Conservation (phyloP, 2,797 vertebrate species). For the Chromis chromis region DNA sequence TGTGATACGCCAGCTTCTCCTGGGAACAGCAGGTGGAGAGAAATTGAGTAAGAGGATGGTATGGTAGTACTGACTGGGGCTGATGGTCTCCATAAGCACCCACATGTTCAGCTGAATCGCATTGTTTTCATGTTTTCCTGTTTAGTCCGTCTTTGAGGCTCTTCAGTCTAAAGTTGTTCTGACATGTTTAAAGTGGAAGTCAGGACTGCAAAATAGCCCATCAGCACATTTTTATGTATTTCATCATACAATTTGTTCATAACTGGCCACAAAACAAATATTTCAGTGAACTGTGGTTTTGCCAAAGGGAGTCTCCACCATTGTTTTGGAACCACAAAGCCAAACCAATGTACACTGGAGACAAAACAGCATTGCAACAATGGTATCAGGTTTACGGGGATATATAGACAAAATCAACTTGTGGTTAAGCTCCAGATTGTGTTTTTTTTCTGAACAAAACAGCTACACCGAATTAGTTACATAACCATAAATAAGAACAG, state of each 20-base stretch:
- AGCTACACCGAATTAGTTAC: constrained; percentile 48
- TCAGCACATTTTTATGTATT: constrained; percentile 65
- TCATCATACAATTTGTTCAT: constrained; percentile 74
- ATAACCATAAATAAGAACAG: constrained; percentile 57
- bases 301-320: constrained; percentile 64
- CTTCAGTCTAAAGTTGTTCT: constrained; percentile 34
- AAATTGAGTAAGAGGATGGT: background rate
- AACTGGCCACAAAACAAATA: constrained; percentile 74
- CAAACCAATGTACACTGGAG: constrained; percentile 66
- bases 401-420: constrained; percentile 66
- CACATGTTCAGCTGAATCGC: constrained; percentile 5
- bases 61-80: background rate
- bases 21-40: constrained; percentile 63
- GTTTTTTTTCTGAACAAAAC: constrained; percentile 47
- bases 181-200: constrained; percentile 55
- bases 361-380: constrained; percentile 69
- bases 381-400: constrained; percentile 61
- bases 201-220: constrained; percentile 34
- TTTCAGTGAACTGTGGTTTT: constrained; percentile 75
- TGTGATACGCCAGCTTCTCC: constrained; percentile 93
- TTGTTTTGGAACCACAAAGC: constrained; percentile 76
- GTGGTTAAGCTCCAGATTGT: constrained; percentile 58
- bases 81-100: constrained; percentile 3
- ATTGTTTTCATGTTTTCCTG: constrained; percentile 32
- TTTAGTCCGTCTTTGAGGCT: constrained; percentile 24